Evolutionary conservation across 2,797 vertebrate species (phyloP), one percentile per base, ranked within the genome.

Genomic region (Ispidina lecontei): DNA sequence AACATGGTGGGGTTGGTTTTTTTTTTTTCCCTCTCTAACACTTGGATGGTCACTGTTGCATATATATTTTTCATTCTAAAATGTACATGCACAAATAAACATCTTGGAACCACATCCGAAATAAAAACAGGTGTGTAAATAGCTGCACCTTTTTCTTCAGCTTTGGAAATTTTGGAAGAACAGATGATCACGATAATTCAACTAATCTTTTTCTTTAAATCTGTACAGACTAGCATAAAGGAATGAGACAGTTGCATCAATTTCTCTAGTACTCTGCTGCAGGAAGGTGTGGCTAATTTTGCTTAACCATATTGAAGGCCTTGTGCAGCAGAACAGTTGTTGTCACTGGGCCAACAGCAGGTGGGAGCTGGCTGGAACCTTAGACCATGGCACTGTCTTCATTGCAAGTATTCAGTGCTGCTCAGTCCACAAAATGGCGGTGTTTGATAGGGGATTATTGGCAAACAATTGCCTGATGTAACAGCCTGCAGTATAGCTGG

Each of bases 1-100:
- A 23, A 49, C 8, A 8, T 33, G 7, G 2, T 69, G 41, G 5
- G 3, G 0, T 9, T 43, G 37, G 6, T 14, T 3, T 20, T 63
- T 14, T 3, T 20, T 63, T n/a, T 47, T 75, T 10, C 21, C 46
- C 6, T 59, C 3, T 10, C 44, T 37, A 63, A 21, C 2, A 2
- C 8, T 28, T 11, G 25, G 19, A 19, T 49, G 12, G 14, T 62
- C 12, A 31, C 39, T 65, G 18, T 81, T 71, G 10, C 29, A 26
- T 41, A 14, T 9, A 12, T 10, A 26, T 64, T 89, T 74, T 77
- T 77, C 9, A 44, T 87, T 87, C 17, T 69, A 55, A 65, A 76
- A 62, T n/a, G 8, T 41, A 44, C 5, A 3, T 33, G 9, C 28
- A 73, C 16, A 76, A 43, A 83, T 59, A 88, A 85, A 43, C 3